Conservation (phyloP, 2,888 invertebrate species). For the Cactoblastis cactorum region DNA sequence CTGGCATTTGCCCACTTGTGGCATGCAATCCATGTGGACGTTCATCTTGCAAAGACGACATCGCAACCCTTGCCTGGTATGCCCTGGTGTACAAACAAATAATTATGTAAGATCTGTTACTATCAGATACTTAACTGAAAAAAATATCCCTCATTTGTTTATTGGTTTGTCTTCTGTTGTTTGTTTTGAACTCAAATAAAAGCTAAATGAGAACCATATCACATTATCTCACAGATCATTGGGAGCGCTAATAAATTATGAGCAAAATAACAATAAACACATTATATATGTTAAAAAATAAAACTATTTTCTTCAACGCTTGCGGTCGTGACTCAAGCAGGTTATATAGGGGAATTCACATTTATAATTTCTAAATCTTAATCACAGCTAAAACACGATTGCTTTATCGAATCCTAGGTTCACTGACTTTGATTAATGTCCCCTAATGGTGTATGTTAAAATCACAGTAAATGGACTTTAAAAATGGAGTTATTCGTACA, state of each 20-base stretch:
- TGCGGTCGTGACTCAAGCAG: conserved; percentile 12
- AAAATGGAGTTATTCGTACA: conserved; percentile 9
- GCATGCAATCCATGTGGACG: conserved; percentile 93
- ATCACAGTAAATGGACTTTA: conserved; percentile 5
- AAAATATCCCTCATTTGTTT: too few species aligned
- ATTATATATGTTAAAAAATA: too few species aligned
- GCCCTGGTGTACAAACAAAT: conserved; percentile 79
- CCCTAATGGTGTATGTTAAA: neutral
- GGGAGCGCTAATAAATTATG: too few species aligned
- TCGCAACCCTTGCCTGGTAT: conserved; percentile 93
- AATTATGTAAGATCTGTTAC: conserved; percentile 12
- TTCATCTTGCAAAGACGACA: conserved; percentile 95
- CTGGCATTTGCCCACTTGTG: conserved; percentile 90
- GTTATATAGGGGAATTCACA: neutral
- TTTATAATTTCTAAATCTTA: conserved; percentile 21
- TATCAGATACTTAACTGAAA: too few species aligned
- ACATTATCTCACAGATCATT: too few species aligned
- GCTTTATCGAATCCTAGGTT: conserved; percentile 30
- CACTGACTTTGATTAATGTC: conserved; percentile 21
- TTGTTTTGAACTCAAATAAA: too few species aligned
- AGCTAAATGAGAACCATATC: too few species aligned
- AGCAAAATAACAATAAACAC: too few species aligned
- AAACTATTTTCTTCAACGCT: neutral
- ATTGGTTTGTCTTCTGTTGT: too few species aligned
- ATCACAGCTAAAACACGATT: conserved; percentile 20